Conservation (phyloP, 2,113 vertebrate genomes). For the Semnornis frantzii region DNA sequence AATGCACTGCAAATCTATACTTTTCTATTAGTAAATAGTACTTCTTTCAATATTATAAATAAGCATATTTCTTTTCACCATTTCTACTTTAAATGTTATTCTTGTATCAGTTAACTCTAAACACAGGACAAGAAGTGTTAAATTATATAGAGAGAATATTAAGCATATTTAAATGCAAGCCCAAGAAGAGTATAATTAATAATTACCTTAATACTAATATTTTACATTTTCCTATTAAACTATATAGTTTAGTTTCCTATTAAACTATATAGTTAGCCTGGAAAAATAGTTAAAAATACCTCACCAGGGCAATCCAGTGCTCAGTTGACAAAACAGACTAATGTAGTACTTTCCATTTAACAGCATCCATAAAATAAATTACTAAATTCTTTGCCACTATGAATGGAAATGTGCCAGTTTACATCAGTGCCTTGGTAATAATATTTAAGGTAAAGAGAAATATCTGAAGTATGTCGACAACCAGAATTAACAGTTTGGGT, state of each 20-base stretch:
- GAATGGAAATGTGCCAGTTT: neutral
- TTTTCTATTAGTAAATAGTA: neutral
- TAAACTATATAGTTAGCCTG: slow-evolving; percentile 9
- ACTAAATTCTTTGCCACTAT: neutral
- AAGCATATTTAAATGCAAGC: slow-evolving; percentile 2
- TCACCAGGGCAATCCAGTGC: neutral
- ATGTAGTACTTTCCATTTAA: neutral
- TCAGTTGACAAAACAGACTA: slow-evolving; percentile 8
- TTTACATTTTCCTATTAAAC: slow-evolving; percentile 12
- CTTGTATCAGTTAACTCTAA: neutral
- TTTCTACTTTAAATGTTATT: neutral
- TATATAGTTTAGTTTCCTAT: neutral
- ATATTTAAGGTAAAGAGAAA: neutral
- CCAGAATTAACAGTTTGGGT: neutral
- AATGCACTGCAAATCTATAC: neutral
- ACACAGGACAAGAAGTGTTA: neutral
- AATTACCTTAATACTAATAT: slow-evolving; percentile 8
- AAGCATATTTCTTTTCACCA: neutral
- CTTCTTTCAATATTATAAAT: slow-evolving; percentile 11
- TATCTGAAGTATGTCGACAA: neutral
- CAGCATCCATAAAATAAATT: neutral
- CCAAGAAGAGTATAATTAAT: neutral
- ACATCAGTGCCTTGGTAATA: neutral
- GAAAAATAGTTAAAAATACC: neutral
- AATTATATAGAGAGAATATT: neutral